Percentiles rank a stretch among this genome's conserved stretches.
Conservation (phyloP, 2,888 invertebrate genomes). For the Amphipyra tragopoginis region DNA sequence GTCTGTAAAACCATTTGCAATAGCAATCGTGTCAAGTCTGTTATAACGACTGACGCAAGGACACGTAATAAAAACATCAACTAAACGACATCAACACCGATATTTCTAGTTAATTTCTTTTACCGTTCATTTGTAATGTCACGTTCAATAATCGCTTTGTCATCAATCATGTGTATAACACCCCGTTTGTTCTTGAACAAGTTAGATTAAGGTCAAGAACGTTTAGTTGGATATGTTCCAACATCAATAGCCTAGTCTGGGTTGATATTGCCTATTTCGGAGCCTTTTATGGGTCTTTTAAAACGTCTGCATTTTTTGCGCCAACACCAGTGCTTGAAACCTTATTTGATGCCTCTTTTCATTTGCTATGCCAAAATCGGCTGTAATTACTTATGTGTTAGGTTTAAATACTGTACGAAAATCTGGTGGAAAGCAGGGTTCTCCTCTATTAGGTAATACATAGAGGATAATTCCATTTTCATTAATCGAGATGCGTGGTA, state of each 20-base stretch:
- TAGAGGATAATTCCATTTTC: too few relatives aligned
- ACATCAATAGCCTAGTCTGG: conserved; percentile 4
- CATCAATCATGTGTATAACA: conserved; percentile 16
- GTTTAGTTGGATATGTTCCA: conserved; percentile 33
- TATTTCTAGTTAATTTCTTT: conserved; percentile 21
- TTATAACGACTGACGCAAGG: conserved; percentile 16
- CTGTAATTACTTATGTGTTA: too few relatives aligned
- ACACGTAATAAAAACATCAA: conserved; percentile 13
- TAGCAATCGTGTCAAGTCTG: conserved; percentile 3
- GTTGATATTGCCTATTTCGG: conserved; percentile 26
- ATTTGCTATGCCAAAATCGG: too few relatives aligned
- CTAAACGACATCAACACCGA: background rate
- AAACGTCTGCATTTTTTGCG: conserved; percentile 28
- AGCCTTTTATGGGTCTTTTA: conserved; percentile 15
- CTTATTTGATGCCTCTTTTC: too few relatives aligned
- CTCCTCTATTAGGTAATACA: too few relatives aligned
- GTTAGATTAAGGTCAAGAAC: conserved; percentile 30
- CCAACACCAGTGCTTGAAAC: too few relatives aligned
- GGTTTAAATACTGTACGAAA: too few relatives aligned
- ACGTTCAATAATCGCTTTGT: conserved; percentile 17
- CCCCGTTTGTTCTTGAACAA: conserved; percentile 23
- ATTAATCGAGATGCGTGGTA: too few relatives aligned
- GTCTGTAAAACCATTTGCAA: conserved; percentile 1
- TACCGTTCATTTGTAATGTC: conserved; percentile 16
- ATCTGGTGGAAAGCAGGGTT: too few relatives aligned